These are phyloP conservation scores for Meloidogyne hapla DNA, from an alignment of 1,140 invertebrate genomes.

Conservation along the genomic window DNA sequence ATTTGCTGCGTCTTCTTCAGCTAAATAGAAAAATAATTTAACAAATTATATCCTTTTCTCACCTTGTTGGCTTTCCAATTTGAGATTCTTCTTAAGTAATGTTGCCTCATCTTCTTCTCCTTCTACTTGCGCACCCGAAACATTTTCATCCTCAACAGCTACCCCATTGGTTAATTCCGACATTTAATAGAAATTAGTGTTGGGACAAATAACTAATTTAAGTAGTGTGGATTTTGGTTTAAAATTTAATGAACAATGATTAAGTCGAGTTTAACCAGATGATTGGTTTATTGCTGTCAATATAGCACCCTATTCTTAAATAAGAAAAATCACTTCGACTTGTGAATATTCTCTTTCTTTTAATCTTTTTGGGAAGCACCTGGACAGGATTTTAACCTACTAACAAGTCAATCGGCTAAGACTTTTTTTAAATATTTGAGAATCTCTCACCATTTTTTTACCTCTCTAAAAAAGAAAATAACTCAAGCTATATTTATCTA, in stretches of 20 bases:
- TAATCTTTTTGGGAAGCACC: background rate
- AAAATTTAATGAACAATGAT: slow-evolving; percentile 3
- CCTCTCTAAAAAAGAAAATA: background rate
- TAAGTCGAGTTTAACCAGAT: background rate
- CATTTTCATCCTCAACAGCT: slow-evolving; percentile 16
- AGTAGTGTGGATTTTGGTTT: background rate
- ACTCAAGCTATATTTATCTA: background rate
- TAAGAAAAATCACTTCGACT: background rate
- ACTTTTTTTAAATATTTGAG: background rate
- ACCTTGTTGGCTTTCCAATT: slow-evolving; percentile 23
- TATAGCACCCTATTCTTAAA: background rate
- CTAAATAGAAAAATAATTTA: background rate
- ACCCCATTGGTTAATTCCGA: slow-evolving; percentile 20
- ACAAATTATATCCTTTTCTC: background rate
- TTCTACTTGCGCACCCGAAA: slow-evolving; percentile 15
- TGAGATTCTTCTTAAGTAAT: slow-evolving; percentile 19
- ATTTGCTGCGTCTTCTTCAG: background rate
- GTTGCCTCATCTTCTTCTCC: slow-evolving; percentile 26
- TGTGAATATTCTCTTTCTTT: background rate
- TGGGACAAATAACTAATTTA: background rate
- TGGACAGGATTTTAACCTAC: background rate
- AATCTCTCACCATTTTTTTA: background rate
- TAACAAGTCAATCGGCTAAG: background rate
- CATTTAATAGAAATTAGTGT: background rate
- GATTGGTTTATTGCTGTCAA: background rate